Base-by-base conservation (phyloP, 2,113 vertebrate genomes). In the Spea multiplicata region DNA sequence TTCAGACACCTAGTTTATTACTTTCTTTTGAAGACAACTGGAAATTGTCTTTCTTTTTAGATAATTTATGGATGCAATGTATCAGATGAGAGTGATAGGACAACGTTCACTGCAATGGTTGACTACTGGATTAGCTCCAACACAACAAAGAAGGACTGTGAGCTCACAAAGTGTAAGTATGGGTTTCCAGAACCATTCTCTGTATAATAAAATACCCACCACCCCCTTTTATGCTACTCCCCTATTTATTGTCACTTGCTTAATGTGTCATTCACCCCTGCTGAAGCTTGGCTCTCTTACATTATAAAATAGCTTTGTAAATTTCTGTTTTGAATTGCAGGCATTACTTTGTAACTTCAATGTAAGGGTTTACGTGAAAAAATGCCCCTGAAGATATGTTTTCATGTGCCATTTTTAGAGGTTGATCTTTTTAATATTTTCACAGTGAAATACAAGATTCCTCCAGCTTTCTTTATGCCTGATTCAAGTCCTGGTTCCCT, bases 161-260 rank as follows among this genome's bases (percentile, higher is more conserved):
- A 83, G 62, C 74, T 83, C 46, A 81, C 78, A 49, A 83, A 83
- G 77, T 73, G 78, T 83, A 81, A 77, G 74, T 75, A 45, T 47
- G 6, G 9, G 10, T 46, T 30, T 44, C 14, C 12, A 13, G 10
- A 59, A 59, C 8, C 3, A 30, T 30, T 30, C 30, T 1, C 30
- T 30, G 30, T 30, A 30, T 30, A 30, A 30, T 30, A 30, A 1
- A 30, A 30, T 30, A 30, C 30, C 30, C 30, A 30, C 30, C 2
- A 30, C 30, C 2, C 30, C 30, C 30, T 30, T 30, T 30, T 30
- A 30, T 30, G 30, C 30, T 30, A 30, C n/a, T n/a, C n/a, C 30
- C 30, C 30, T 30, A 30, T 30, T 30, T 30, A 1, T 30, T 30
- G 30, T 30, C 30, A 30, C 30, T 30, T 30, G 30, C 30, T 30